Evolutionary conservation across 2,797 vertebrate genomes (phyloP).

Genomic region (Channallabes apus): DNA sequence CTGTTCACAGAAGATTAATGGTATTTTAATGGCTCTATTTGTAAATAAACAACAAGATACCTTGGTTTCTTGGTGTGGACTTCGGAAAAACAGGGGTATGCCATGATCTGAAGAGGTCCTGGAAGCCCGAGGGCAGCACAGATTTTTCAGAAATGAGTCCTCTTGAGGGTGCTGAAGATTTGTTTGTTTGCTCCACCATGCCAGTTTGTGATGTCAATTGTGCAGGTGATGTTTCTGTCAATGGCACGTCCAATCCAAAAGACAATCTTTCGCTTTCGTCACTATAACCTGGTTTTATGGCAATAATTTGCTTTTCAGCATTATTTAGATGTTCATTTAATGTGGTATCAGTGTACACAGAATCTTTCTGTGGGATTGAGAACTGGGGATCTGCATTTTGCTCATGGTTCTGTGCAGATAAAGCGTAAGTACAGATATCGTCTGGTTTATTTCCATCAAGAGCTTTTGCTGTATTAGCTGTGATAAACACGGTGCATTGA

Average conservation of each 20-base stretch:
- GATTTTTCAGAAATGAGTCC: conserved; percentile 59
- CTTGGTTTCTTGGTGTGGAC: conserved; percentile 60
- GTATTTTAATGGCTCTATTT: background rate
- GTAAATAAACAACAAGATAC: conserved; percentile 48
- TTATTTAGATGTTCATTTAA: background rate
- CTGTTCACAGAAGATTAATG: background rate
- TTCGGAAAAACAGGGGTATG: conserved; percentile 52
- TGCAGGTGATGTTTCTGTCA: conserved; percentile 66
- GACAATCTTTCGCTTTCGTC: conserved; percentile 66
- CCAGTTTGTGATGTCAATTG: conserved; percentile 60
- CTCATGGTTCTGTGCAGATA: conserved; percentile 3
- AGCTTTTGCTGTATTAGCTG: background rate
- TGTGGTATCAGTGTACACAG: background rate
- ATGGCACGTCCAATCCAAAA: conserved; percentile 70
- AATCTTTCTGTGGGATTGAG: background rate
- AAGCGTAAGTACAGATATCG: background rate
- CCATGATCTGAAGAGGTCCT: conserved; percentile 52
- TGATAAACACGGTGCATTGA: background rate
- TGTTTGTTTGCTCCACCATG: conserved; percentile 64
- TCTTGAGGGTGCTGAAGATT: conserved; percentile 60
- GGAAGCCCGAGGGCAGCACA: conserved; percentile 58
- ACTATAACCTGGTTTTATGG: conserved; percentile 60
- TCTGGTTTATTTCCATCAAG: conserved; percentile 38
- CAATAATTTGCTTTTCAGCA: conserved; percentile 21
- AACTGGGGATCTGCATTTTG: conserved; percentile 14